Base-by-base conservation (phyloP, 92 coral and sea anemone genomes). In the Zoanthus gigantus region DNA sequence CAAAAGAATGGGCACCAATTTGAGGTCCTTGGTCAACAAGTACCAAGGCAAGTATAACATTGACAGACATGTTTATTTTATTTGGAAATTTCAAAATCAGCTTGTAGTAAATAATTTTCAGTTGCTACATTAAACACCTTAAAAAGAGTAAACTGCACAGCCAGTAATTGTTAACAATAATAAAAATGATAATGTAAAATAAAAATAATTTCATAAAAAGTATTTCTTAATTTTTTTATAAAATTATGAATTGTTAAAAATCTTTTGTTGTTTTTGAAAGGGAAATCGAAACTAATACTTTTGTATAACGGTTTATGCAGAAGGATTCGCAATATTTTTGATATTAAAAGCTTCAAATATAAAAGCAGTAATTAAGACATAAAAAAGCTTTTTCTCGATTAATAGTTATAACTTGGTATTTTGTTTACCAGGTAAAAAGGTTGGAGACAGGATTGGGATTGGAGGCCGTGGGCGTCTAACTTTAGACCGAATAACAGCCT, bases 1-100 rank as follows among this genome's bases (percentile, higher is more conserved):
- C 0, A 89, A 83, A 60, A 88, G 86, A 42, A 94, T 90, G 94
- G 96, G 94, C 7, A 56, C 96, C 1, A 85, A 88, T 90, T 73
- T 92, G 61, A 72, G 85, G 79, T 61, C 94, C 18, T 63, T 85
- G 69, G 88, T 85, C 53, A 82, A 56, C 48, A 77, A 88, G 32
- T 77, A 92, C 80, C 88, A 84, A 63, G 90, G 93, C 83, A 87
- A 85, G 61, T 75, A 13, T 72, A 73, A 37, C 52, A 47, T 47
- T 16, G 12, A 74, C 54, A 15, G 23, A 66, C 34, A 66, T 66
- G 72, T 66, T 66, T 34, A 73, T 44, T 30, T 71, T 74, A 23
- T 42, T 74, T 46, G 17, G 32, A 18, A 18, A 17, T 73, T 73
- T 46, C 54, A 44, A 30, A 71, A 71, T 71, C 47, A n/a, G 75